Evolutionary conservation across 2,888 invertebrate genomes (phyloP), one percentile per base, ranked within the genome.

Genomic region (Polymixis flavicincta): DNA sequence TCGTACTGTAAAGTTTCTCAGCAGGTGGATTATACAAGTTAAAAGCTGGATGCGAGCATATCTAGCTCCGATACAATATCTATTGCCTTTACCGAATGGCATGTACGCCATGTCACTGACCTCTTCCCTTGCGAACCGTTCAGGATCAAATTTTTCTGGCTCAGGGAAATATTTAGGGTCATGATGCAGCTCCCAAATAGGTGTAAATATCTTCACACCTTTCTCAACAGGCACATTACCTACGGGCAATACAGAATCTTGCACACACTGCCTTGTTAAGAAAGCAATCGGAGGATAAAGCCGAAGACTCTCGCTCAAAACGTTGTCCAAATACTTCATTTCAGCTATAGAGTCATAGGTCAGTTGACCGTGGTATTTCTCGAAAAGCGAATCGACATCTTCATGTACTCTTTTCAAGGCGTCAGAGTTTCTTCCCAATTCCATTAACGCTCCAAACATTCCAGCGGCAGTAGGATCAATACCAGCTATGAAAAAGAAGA

Each of bases 81-180:
- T 89, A 7, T 93, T 92, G 1, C 96, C 96, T 85, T 90, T 94
- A 1, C 96, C 96, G 82, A 96, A 97, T 0, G 96, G 95, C 86
- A 95, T 85, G 73, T 93, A 96, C 0, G 90, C 89, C 48, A 88
- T 84, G 32, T 93, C 92, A 63, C 82, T 89, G 0, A 90, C 80
- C 52, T 88, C 87, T 52, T 92, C 91, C 0, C 89, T 85, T 11
- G 87, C 77, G 84, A 94, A 94, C 68, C 96, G 90, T 5, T 96
- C 94, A 3, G 96, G 96, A 74, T 95, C 90, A 83, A 96, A 96
- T 4, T 89, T 90, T 67, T 94, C 91, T 0, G 97, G 96, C 22
- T 97, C 89, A 0, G 93, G 91, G 77, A 92, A 96, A 82, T 94
- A 92, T 60, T 94, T 89, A 0, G 94, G 92, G 77, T 97, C 96